phyloP scores from a whole-genome alignment of 1,140 invertebrate genomes.

The Notospermus geniculatus region DNA sequence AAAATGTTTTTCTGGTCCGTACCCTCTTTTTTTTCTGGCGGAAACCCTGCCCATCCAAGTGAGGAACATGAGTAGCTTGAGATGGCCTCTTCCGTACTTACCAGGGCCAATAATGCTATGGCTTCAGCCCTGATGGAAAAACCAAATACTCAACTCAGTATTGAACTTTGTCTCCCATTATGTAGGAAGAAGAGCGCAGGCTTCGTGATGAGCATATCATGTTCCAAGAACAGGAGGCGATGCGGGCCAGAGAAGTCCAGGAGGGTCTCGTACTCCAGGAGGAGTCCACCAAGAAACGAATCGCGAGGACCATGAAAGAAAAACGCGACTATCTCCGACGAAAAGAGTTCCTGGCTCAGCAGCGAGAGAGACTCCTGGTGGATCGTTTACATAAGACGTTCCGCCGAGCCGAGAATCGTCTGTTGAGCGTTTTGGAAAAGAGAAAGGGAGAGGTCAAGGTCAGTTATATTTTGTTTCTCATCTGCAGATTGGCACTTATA shows the following conservation, averaged over 20 bases:
- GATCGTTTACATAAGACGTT: constrained; percentile 45
- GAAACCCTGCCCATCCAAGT: too few species aligned
- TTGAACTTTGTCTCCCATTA: too few species aligned
- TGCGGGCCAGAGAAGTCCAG: constrained; percentile 25
- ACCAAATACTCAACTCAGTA: too few species aligned
- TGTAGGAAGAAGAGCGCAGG: constrained; percentile 46
- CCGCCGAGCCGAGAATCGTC: constrained; percentile 43
- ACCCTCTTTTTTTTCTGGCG: too few species aligned
- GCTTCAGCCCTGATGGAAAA: too few species aligned
- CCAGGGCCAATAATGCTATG: too few species aligned
- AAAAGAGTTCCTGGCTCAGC: constrained; percentile 35
- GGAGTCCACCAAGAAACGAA: constrained; percentile 41
- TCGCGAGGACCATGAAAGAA: constrained; percentile 36
- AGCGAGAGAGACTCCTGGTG: constrained; percentile 46
- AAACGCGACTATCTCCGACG: constrained; percentile 33
- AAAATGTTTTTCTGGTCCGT: too few species aligned
- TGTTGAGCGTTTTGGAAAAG: constrained; percentile 37
- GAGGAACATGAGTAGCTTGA: too few species aligned
- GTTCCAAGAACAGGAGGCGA: constrained; percentile 39
- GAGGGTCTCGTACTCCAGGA: constrained; percentile 33
- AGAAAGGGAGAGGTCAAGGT: constrained; percentile 51
- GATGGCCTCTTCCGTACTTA: too few species aligned
- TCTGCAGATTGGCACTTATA: constrained; percentile 1
- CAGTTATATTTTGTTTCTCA: constrained; percentile 9
- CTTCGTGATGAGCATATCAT: constrained; percentile 48